Evolutionary conservation across 2,888 invertebrate genomes (phyloP).

Genomic region (Byasa hedistus): DNA sequence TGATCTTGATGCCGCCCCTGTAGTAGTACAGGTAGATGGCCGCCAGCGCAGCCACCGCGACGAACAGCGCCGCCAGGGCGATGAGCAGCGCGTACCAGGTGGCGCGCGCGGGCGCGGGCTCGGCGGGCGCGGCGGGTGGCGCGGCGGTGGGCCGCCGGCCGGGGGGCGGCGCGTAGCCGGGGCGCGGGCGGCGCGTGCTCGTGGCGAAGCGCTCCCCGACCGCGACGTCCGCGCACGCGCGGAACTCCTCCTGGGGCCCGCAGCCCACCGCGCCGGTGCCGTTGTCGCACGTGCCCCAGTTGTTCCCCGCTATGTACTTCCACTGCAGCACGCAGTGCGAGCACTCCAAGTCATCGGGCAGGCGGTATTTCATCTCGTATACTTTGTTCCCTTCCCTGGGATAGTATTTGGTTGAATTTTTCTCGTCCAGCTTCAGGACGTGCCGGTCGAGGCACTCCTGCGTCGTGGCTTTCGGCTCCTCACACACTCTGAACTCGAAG

Average conservation of each 20-base stretch:
- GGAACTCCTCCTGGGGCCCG: constrained; percentile 93
- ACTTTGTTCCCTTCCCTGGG: constrained; percentile 89
- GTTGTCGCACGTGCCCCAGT: constrained; percentile 88
- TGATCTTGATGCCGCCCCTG: constrained; percentile 84
- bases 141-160: constrained; percentile 67
- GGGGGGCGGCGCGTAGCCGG: constrained; percentile 67
- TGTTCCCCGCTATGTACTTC: constrained; percentile 92
- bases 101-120: constrained; percentile 68
- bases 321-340: constrained; percentile 92
- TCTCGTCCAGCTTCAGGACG: constrained; percentile 79
- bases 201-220: constrained; percentile 80
- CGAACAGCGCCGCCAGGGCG: constrained; percentile 81
- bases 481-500: constrained; percentile 91
- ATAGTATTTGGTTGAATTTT: constrained; percentile 82
- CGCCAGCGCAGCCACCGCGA: too few species aligned
- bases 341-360: constrained; percentile 84
- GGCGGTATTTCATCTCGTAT: constrained; percentile 86
- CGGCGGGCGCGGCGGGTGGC: constrained; percentile 64
- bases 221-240: constrained; percentile 90
- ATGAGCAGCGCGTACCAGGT: constrained; percentile 82
- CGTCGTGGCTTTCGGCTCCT: constrained; percentile 83
- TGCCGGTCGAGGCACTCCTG: constrained; percentile 89
- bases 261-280: constrained; percentile 90
- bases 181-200: constrained; percentile 68
- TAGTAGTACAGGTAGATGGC: constrained; percentile 88